These are phyloP conservation scores for Enteromius treurensis DNA, from an alignment of 2,797 vertebrate genomes.

Conservation along the genomic window DNA sequence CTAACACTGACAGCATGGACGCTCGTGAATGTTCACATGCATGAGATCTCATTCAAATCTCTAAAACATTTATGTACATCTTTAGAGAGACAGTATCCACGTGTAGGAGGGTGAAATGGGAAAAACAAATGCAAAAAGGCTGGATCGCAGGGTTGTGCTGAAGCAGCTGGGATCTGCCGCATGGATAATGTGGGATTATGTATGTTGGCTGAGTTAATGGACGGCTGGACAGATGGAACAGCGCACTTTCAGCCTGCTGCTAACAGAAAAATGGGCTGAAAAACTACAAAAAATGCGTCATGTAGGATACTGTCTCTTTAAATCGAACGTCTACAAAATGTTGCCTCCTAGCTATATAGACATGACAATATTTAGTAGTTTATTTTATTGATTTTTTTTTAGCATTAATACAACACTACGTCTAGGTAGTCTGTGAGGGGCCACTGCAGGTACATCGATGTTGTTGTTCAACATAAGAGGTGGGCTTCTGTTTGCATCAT, in stretches of 20 bases:
- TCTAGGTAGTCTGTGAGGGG: conserved; percentile 89
- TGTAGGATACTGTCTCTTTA: conserved; percentile 95
- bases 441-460: conserved; percentile 78
- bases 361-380: conserved; percentile 92
- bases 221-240: conserved; percentile 45
- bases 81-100: conserved; percentile 96
- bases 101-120: conserved; percentile 1
- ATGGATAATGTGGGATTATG: conserved; percentile 37
- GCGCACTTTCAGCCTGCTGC: conserved; percentile 60
- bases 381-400: conserved; percentile 73
- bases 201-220: conserved; percentile 21
- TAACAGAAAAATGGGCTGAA: conserved; percentile 42
- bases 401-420: conserved; percentile 90
- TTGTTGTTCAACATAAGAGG: conserved; percentile 79
- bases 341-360: conserved; percentile 93
- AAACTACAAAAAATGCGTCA: conserved; percentile 26
- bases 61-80: conserved; percentile 90
- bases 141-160: conserved; percentile 35
- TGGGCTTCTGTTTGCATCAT: conserved; percentile 59
- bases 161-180: conserved; percentile 22
- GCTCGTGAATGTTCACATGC: conserved; percentile 98
- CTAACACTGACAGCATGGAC: conserved; percentile 91
- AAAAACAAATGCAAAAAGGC: conserved; percentile 17
- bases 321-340: conserved; percentile 89
- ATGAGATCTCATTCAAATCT: conserved; percentile 93